These are phyloP conservation scores for Xenops minutus DNA, from an alignment of 2,797 vertebrate species.

Conservation along the genomic window DNA sequence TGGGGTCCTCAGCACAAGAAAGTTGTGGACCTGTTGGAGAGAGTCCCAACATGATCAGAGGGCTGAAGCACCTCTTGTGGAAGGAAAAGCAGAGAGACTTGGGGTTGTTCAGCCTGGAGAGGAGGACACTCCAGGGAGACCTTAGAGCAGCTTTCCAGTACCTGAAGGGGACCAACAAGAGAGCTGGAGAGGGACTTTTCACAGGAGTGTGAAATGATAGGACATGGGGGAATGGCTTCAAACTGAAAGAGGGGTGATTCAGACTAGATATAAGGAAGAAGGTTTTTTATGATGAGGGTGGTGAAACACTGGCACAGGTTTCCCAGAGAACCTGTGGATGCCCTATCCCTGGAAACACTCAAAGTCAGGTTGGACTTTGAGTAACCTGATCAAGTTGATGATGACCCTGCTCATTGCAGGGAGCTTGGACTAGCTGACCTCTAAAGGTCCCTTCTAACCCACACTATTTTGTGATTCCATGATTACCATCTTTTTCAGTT, in stretches of 20 bases:
- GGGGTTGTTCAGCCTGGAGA: background rate
- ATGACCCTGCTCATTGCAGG: background rate
- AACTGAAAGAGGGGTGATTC: no score
- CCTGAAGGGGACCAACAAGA: background rate
- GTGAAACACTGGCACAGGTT: background rate
- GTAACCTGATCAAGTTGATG: background rate
- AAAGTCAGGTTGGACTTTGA: background rate
- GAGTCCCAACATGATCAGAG: fast-evolving
- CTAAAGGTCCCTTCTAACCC: background rate
- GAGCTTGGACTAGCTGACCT: background rate
- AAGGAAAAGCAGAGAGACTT: background rate
- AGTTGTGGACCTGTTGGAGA: fast-evolving
- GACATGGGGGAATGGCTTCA: background rate
- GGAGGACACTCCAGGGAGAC: background rate
- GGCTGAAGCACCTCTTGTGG: background rate
- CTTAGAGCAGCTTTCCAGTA: background rate
- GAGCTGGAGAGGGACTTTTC: background rate
- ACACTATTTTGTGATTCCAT: background rate
- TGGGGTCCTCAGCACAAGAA: fast-evolving
- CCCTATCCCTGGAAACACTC: background rate
- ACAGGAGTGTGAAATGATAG: background rate
- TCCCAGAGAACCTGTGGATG: background rate
- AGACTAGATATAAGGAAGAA: background rate
- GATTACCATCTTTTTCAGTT: background rate
- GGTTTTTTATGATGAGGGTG: background rate